Conservation (phyloP, 2,888 invertebrate genomes). For the Sialis fuliginosa region DNA sequence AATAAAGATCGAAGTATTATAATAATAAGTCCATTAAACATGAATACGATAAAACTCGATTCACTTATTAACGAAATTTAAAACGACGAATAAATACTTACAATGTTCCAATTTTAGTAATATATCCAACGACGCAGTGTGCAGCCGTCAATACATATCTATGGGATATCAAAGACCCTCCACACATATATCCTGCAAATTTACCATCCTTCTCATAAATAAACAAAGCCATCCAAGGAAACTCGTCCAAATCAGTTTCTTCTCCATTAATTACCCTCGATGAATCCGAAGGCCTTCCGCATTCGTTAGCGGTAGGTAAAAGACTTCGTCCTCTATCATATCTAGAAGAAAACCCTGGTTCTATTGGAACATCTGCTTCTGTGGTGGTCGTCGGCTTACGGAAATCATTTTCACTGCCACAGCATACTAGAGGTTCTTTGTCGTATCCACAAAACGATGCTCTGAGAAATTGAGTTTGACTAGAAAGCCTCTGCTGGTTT, state of each 20-base stretch:
- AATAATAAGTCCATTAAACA: too few relatives aligned
- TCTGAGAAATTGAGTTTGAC: conserved; percentile 23
- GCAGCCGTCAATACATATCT: conserved; percentile 35
- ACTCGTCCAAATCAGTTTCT: conserved; percentile 29
- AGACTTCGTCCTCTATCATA: neutral
- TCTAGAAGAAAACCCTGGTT: neutral
- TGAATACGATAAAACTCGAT: too few relatives aligned
- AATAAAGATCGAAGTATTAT: too few relatives aligned
- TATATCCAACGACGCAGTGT: conserved; percentile 30
- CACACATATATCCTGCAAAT: conserved; percentile 22
- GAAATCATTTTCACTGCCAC: conserved; percentile 17
- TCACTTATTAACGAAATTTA: too few relatives aligned
- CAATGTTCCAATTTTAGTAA: conserved; percentile 23
- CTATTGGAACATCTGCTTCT: neutral
- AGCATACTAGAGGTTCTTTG: conserved; percentile 32
- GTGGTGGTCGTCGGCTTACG: neutral
- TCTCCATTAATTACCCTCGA: conserved; percentile 22
- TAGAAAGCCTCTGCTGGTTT: conserved; percentile 12
- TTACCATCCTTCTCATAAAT: conserved; percentile 23
- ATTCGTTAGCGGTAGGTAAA: conserved; percentile 14
- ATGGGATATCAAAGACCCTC: conserved; percentile 31
- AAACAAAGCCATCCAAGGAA: conserved; percentile 34
- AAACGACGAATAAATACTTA: too few relatives aligned
- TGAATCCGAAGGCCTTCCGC: conserved; percentile 17
- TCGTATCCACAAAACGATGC: conserved; percentile 36